Base-by-base conservation (phyloP, 2,888 invertebrate species). In the Oegoconia quadripuncta region DNA sequence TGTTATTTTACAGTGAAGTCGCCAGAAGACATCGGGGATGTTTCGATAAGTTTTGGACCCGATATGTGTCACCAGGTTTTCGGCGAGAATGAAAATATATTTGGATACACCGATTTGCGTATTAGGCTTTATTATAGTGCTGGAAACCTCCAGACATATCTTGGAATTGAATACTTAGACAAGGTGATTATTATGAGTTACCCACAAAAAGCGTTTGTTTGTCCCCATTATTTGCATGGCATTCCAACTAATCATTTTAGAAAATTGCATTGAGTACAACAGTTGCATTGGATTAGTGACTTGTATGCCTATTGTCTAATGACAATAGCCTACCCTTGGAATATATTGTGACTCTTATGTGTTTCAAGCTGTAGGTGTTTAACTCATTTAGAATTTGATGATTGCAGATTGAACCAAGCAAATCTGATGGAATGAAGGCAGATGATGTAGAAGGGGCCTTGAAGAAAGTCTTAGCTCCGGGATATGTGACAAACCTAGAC, bases 11-110 rank as follows among this genome's bases (percentile, higher is more conserved):
- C 62, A 91, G 91, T 95, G 34, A 89, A 93, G 35, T 76, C 80
- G 42, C 74, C 82, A 14, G 74, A 89, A 23, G 95, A 95, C 70
- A 70, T 95, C 22, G 89, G 92, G 44, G 89, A 93, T 73, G 90
- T 92, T 20, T 79, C 86, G 1, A 73, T 81, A 6, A 81, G 86
- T 22, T 97, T 97, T 65, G 87, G 90, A 23, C 96, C 97, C 0
- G 92, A 93, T 39, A 96, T 97, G 94, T 94, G 96, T 35, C 96
- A 98, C 87, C 97, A 98, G 80, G 92, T 97, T 40, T 97, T 97
- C 75, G 97, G 96, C 3, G 94, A 95, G 52, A 92, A 91, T 60
- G 99, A 99, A 82, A 94, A 92, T 45, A 97, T 99, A 71, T 97
- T 97, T 87, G 99, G 98, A 2, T 99, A 97, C 71, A 92, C 93